Conservation (phyloP, 64 coral and sea anemone species). For the Astreopora myriophthalma region DNA sequence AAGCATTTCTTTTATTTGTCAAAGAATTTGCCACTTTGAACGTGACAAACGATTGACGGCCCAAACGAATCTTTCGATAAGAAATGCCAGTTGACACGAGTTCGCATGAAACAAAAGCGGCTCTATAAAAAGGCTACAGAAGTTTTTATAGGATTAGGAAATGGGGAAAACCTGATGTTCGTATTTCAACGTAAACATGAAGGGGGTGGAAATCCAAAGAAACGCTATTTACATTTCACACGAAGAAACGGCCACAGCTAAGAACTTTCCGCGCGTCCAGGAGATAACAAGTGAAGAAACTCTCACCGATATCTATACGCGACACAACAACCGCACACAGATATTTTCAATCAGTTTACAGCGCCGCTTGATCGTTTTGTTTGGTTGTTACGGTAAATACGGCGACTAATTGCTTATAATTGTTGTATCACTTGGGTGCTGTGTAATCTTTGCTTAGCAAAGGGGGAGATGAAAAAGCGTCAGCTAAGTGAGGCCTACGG, state of each 20-base stretch:
- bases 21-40: conserved; percentile 16
- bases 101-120: conserved; percentile 8
- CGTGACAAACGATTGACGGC: not conserved
- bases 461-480: not conserved
- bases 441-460: conserved; percentile 12
- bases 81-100: not conserved
- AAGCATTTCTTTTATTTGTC: conserved; percentile 7
- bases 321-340: not conserved
- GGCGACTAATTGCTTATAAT: conserved; percentile 20
- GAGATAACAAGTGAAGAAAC: not conserved
- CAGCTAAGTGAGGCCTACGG: not conserved
- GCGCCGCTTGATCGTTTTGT: not conserved
- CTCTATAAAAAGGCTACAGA: conserved; percentile 12
- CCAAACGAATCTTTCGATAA: not conserved
- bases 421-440: not conserved
- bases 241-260: not conserved
- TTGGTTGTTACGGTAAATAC: conserved; percentile 8
- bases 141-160: conserved; percentile 32
- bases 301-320: not conserved
- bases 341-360: not conserved
- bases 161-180: conserved; percentile 31
- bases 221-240: conserved; percentile 41
- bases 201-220: conserved; percentile 14
- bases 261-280: not conserved
- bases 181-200: conserved; percentile 53